Percentiles rank a stretch among this genome's conserved stretches.
Evolutionary conservation across 2,797 vertebrate genomes (phyloP).

Genomic region (Cyclura pinguis): DNA sequence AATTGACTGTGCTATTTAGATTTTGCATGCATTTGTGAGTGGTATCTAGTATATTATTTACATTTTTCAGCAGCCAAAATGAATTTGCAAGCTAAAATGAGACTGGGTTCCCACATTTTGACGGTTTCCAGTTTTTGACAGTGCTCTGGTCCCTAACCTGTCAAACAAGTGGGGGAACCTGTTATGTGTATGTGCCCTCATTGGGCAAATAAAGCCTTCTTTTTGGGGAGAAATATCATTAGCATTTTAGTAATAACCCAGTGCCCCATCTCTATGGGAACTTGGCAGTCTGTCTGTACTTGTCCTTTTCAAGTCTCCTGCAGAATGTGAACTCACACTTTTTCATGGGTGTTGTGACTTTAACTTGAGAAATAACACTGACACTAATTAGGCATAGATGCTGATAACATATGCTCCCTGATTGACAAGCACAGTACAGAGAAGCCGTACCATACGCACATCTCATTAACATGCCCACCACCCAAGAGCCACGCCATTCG

Average conservation of each 20-base stretch:
- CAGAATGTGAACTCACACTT: background rate
- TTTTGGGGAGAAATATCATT: background rate
- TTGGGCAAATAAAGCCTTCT: background rate
- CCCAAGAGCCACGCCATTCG: slow-evolving; percentile 20
- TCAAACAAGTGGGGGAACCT: too few species aligned
- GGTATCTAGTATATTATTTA: too few species aligned
- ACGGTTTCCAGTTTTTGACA: too few species aligned
- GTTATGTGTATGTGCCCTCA: background rate
- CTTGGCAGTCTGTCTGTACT: background rate
- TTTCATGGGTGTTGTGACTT: slow-evolving; percentile 38
- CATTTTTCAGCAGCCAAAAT: too few species aligned
- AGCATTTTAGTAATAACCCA: background rate
- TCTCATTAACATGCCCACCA: slow-evolving; percentile 55
- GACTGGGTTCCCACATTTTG: too few species aligned
- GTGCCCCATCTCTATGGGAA: background rate
- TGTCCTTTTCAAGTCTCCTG: background rate
- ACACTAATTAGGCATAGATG: slow-evolving; percentile 39
- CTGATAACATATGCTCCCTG: slow-evolving; percentile 51
- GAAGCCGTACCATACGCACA: slow-evolving; percentile 24
- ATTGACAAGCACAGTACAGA: slow-evolving; percentile 40
- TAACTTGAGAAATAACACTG: slow-evolving; percentile 41
- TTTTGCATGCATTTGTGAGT: too few species aligned
- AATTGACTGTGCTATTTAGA: too few species aligned
- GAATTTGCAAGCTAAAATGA: too few species aligned
- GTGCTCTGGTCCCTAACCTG: too few species aligned